Evolutionary conservation across 1,140 invertebrate genomes (phyloP), one percentile per base, ranked within the genome.

Genomic region (Dendrolimus kikuchii): DNA sequence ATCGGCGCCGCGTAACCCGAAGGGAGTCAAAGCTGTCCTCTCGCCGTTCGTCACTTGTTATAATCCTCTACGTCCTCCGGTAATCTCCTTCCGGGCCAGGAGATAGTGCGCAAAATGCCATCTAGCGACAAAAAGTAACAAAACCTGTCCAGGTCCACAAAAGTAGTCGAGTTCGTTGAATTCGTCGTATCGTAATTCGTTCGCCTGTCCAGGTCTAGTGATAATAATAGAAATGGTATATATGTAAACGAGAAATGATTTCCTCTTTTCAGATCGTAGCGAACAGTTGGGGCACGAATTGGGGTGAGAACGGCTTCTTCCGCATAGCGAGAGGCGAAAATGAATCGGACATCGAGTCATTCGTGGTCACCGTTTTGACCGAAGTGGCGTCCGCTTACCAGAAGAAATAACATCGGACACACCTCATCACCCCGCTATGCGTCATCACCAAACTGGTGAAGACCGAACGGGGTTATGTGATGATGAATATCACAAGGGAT

Each of bases 231-330:
- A 23, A 23, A 3, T 23, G 3, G 23, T 23, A 23, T 23, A 23
- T 23, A 23, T 23, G 23, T 23, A 23, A 23, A 23, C 23, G 3
- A 23, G 6, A 23, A 23, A 6, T 4, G 7, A 5, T 10, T 69
- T 53, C 45, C 58, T 86, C 88, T 49, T 7, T 59, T 39, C 81
- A 97, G 96, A 88, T 96, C 64, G 95, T 93, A 36, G 94, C 95
- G 44, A 95, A 98, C 81, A 96, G 95, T 5, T 99, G 97, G 97
- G 96, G 97, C 4, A 62, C 73, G 0, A 82, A 91, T 41, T 99
- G 97, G 96, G 97, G 97, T 5, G 96, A 98, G 77, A 85, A 92
- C 46, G 96, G 96, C 0, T 93, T 92, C 61, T 97, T 98, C 89
- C 90, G 91, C 54, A 96, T 98, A 55, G 64, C 90, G 4, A 90